A percentile compares a stretch with the other conserved stretches of the same genome.
Conservation (phyloP, 2,888 invertebrate species). For the Tuta absoluta region DNA sequence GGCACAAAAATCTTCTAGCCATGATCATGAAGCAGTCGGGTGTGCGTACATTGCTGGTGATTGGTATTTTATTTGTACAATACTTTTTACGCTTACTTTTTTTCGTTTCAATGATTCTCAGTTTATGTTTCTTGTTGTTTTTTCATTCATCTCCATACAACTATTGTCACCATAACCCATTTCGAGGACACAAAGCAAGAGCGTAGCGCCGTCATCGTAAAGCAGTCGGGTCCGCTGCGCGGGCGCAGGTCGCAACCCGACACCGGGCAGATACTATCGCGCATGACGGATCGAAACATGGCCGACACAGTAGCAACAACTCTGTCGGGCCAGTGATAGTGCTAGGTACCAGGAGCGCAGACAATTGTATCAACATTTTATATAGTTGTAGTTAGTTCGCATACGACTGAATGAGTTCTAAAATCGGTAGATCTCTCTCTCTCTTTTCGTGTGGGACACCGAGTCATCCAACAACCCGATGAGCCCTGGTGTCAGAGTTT, state of each 20-base stretch:
- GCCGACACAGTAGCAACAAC: constrained; percentile 40
- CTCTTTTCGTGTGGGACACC: no score
- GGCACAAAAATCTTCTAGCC: no score
- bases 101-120: no score
- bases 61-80: no score
- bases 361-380: neutral
- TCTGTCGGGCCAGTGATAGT: constrained; percentile 26
- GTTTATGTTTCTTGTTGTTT: no score
- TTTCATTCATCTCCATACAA: neutral
- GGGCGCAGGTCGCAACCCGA: constrained; percentile 40
- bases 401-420: neutral
- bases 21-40: no score
- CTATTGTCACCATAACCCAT: constrained; percentile 1
- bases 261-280: constrained; percentile 43
- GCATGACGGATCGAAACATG: constrained; percentile 38
- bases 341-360: neutral
- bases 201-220: constrained; percentile 38
- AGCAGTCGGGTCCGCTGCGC: constrained; percentile 34
- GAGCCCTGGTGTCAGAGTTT: no score
- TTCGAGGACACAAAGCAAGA: constrained; percentile 17
- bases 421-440: neutral
- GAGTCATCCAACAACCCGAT: no score
- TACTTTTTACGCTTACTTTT: no score
- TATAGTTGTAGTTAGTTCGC: neutral
- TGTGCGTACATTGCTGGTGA: no score